Evolutionary conservation across 2,888 invertebrate genomes (phyloP), one percentile per base, ranked within the genome.

Genomic region (Quadroppia sp.): DNA sequence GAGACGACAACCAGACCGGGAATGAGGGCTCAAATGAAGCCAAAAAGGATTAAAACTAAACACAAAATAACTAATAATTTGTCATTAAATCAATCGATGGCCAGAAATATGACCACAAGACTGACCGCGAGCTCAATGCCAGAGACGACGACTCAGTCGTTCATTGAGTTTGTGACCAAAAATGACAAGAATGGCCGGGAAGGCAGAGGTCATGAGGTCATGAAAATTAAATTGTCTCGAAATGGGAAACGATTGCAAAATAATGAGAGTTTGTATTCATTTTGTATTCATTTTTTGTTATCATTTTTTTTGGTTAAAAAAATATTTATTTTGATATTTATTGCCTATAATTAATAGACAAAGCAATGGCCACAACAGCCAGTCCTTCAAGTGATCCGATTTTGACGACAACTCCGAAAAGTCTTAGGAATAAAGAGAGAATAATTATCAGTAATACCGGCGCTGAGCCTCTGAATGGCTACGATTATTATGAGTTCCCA

Each of bases 381-480:
- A 40, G 28, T 48, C n/a, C 48, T 9, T 28, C 17, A 11, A 36
- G 11, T 7, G 42, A 17, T n/a, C 45, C 70, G 7, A 70, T n/a
- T 4, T 7, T 9, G 28, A 30, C 71, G 17, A 71, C 45, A 25
- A 69, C 69, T 13, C 4, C 25, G 9, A 42, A 11, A 23, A 64
- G 1, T 40, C 3, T 1, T 1, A 1, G 36, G 45, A 23, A 45
- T 28, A 32, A 40, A 3, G 69, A 42, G 36, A n/a, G 15, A 15
- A n/a, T 69, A 17, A 23, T 64, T 15, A 32, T 64, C 20, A 69
- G 36, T 20, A 69, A 42, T 69, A 25, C 69, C 25, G 45, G 42
- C 25, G 17, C 40, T 15, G 45, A 32, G 45, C 69, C 69, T 1
- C 25, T 69, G 2, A 69, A 45, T 17, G 15, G 69, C 15, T 36